These are phyloP conservation scores for Pluvialis apricaria DNA, from an alignment of 2,113 vertebrate genomes.

Conservation along the genomic window DNA sequence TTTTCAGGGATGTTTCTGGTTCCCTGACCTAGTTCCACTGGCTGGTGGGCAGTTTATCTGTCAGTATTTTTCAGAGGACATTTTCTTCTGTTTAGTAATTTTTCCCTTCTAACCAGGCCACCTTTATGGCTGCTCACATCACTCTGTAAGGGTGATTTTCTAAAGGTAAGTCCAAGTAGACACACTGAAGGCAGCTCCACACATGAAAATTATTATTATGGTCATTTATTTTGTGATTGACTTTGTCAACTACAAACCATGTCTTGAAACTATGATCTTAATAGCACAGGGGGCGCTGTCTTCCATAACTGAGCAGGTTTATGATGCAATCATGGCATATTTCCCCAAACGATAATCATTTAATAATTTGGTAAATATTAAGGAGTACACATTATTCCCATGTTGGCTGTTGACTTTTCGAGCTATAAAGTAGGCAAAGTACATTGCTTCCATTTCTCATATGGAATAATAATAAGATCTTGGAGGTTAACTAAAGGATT, in stretches of 20 bases:
- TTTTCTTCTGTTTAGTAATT: neutral
- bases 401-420: neutral
- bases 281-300: neutral
- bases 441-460: neutral
- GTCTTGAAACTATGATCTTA: neutral
- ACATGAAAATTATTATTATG: neutral
- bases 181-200: neutral
- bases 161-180: neutral
- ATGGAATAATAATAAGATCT: neutral
- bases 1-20: neutral
- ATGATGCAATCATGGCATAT: neutral
- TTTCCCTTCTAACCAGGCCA: neutral
- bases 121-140: neutral
- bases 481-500: neutral
- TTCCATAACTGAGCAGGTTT: neutral
- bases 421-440: neutral
- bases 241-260: neutral
- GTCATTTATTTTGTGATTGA: neutral
- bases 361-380: neutral
- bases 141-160: neutral
- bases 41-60: neutral
- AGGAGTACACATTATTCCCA: neutral
- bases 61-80: neutral
- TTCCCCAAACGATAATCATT: neutral
- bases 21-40: neutral